Evolutionary conservation across 2,113 vertebrate species (phyloP).

Genomic region (Hylia prasina): DNA sequence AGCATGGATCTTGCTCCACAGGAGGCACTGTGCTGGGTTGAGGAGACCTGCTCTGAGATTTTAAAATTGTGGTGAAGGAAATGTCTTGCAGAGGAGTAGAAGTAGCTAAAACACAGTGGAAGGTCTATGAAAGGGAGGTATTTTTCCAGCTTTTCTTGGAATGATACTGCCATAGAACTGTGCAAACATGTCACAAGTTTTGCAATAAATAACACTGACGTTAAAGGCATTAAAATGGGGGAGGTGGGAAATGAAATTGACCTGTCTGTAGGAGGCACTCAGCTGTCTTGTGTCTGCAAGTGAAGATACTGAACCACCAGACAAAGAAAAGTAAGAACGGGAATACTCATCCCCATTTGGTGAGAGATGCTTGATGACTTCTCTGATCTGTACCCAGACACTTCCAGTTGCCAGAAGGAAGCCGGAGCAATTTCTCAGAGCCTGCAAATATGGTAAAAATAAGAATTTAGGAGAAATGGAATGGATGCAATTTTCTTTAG

Average conservation of each 20-base stretch:
- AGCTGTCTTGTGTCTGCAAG: not conserved
- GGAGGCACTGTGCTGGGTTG: not conserved
- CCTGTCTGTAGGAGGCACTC: not conserved
- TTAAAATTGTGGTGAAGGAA: not conserved
- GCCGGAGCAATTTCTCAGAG: slow-evolving; percentile 26
- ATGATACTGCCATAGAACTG: too few relatives aligned
- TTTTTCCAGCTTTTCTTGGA: not conserved
- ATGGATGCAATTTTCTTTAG: slow-evolving; percentile 13
- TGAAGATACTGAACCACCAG: not conserved
- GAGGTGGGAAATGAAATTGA: not conserved
- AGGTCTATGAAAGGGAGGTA: not conserved
- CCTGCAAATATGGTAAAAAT: not conserved
- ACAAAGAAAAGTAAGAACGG: not conserved
- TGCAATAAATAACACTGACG: not conserved
- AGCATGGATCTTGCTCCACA: accelerated
- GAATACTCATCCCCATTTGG: not conserved
- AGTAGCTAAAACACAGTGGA: not conserved
- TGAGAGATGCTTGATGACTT: not conserved
- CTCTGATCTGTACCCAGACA: not conserved
- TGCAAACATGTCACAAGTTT: not conserved
- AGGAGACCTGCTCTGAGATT: not conserved
- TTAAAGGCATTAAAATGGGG: not conserved
- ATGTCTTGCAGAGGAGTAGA: not conserved
- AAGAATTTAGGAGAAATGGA: slow-evolving; percentile 7
- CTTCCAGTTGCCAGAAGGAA: not conserved